Base-by-base conservation (phyloP, 2,113 vertebrate genomes). In the Corydoras sp. region DNA sequence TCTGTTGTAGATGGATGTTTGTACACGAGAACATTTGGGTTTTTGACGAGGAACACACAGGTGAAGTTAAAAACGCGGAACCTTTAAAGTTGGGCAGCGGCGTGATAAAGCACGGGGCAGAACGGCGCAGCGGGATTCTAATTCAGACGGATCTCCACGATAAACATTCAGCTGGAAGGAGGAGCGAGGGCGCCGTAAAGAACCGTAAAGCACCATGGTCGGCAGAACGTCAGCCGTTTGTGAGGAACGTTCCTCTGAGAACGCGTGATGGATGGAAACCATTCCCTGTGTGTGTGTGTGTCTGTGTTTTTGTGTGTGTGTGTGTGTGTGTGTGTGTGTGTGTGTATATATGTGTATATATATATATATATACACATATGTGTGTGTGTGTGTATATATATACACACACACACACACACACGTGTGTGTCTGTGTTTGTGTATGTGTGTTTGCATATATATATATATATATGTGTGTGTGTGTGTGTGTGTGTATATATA, bases 121-220 rank as follows among this genome's bases (percentile, higher is more conserved):
- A 88, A 82, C 75, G 74, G 64, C 77, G 76, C 78, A 83, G 85
- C 83, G 88, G 89, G 88, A 87, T 85, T 82, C 86, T 88, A 72
- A 89, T 89, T 89, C 87, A 86, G 88, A 89, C 88, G 87, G 87
- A 72, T 88, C 87, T 88, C 86, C 81, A 82, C 81, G 83, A 83
- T 90, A 90, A 90, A 90, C 87, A 86, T 90, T 90, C 54, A 56
- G 74, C 2, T 53, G 83, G 82, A 18, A 74, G 81, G 76, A 56
- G 54, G n/a, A 56, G 15, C 54, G 13, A 3, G 14, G n/a, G 54
- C 54, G 15, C 68, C 10, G 15, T 56, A 56, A 56, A 56, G 13
- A 3, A 14, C n/a, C 48, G 14, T 6, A 24, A 24, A 43, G 35
- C 4, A 29, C 35, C 24, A 54, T 43, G 14, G 12, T 9, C n/a